Percentiles rank a stretch among this genome's conserved stretches.
phyloP scores from a whole-genome alignment of 2,113 vertebrate species.

The Perccottus glenii region DNA sequence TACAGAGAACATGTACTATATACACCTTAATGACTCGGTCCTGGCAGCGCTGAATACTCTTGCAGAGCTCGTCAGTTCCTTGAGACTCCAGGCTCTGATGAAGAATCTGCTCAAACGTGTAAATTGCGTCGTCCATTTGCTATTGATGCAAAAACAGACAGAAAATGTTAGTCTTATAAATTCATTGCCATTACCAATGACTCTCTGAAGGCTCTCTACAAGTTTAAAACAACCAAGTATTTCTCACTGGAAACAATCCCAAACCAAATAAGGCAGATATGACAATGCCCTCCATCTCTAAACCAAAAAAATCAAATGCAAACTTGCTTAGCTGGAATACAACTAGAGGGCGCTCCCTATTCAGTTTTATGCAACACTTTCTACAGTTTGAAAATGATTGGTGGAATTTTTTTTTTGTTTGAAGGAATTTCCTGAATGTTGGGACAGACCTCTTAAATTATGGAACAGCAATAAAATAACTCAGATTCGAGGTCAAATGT shows the following conservation, averaged over 20 bases:
- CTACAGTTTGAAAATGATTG: neutral
- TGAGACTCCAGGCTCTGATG: slow-evolving; percentile 89
- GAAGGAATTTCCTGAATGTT: slow-evolving; percentile 7
- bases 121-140: slow-evolving; percentile 92
- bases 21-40: slow-evolving; percentile 94
- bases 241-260: too few species aligned
- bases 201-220: too few species aligned
- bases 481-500: neutral
- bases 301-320: neutral
- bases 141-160: slow-evolving; percentile 44
- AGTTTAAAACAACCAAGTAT: too few species aligned
- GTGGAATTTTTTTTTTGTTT: neutral
- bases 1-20: neutral
- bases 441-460: neutral
- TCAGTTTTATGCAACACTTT: neutral
- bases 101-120: slow-evolving; percentile 92
- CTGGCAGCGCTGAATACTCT: slow-evolving; percentile 90
- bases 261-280: too few species aligned
- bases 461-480: neutral
- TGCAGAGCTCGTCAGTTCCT: slow-evolving; percentile 84
- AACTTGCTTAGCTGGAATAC: neutral
- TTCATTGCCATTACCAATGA: too few species aligned
- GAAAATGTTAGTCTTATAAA: neutral
- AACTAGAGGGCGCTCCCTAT: slow-evolving; percentile 24
- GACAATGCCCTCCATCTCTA: too few species aligned